A percentile compares a stretch with the other conserved stretches of the same genome.
phyloP scores from a whole-genome alignment of 2,888 invertebrate species.

The Caenorhabditis sulstoni region DNA sequence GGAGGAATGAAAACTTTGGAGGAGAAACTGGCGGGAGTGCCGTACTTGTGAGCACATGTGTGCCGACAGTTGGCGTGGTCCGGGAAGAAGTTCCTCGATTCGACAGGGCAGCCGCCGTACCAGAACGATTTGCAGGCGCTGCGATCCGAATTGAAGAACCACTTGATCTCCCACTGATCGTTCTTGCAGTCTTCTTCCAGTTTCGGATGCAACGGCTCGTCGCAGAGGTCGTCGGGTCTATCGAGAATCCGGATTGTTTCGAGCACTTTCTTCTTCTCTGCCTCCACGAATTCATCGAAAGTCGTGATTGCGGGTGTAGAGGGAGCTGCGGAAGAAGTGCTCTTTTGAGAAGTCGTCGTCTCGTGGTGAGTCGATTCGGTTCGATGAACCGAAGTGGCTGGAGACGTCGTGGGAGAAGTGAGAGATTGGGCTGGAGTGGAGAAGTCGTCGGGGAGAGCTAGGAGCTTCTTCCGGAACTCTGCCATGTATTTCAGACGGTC shows the following conservation, averaged over 20 bases:
- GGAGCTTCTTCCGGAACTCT: slow-evolving; percentile 58
- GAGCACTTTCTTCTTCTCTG: slow-evolving; percentile 46
- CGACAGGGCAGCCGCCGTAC: slow-evolving; percentile 76
- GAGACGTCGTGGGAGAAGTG: slow-evolving; percentile 9
- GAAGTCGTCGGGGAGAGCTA: slow-evolving; percentile 46
- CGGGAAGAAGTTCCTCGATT: slow-evolving; percentile 66
- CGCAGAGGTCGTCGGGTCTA: slow-evolving; percentile 63
- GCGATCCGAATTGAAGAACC: slow-evolving; percentile 65
- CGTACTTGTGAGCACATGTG: slow-evolving; percentile 54
- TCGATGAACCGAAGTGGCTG: background rate
- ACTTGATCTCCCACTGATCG: slow-evolving; percentile 67
- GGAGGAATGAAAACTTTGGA: slow-evolving; percentile 43
- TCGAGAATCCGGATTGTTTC: slow-evolving; percentile 54
- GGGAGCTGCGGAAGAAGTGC: slow-evolving; percentile 4
- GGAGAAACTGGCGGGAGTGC: slow-evolving; percentile 33
- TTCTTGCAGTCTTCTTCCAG: slow-evolving; percentile 71
- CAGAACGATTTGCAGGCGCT: slow-evolving; percentile 75
- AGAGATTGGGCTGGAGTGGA: slow-evolving; percentile 1
- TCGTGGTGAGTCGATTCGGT: background rate
- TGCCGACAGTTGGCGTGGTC: slow-evolving; percentile 58
- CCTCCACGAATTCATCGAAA: slow-evolving; percentile 50
- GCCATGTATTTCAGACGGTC: slow-evolving; percentile 64
- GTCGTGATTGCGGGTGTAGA: slow-evolving; percentile 19
- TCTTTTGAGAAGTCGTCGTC: background rate
- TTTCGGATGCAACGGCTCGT: slow-evolving; percentile 66